Evolutionary conservation across 1,140 invertebrate genomes (phyloP).

Genomic region (Temnothorax curvispinosus): DNA sequence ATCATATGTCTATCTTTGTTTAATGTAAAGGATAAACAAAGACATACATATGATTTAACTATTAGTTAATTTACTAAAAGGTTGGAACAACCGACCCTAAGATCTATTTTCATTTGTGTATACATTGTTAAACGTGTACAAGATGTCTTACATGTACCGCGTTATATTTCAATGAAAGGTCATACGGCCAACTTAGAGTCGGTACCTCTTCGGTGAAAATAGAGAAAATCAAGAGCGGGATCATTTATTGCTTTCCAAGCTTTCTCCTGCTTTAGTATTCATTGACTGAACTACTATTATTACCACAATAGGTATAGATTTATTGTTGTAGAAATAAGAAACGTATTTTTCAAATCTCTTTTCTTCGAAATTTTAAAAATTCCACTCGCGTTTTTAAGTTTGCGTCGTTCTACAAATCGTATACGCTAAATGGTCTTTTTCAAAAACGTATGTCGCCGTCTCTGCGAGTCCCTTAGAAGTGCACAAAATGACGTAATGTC

Average conservation of each 20-base stretch:
- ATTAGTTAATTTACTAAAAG: too few species aligned
- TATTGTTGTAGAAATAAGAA: not conserved
- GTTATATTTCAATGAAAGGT: slow-evolving; percentile 18
- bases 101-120: not conserved
- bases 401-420: not conserved
- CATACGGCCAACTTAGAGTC: not conserved
- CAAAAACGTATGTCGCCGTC: not conserved
- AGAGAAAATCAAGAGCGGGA: not conserved
- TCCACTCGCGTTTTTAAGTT: not conserved
- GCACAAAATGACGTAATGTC: slow-evolving; percentile 36
- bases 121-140: not conserved
- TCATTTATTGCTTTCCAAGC: not conserved
- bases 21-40: too few species aligned
- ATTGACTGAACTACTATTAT: not conserved
- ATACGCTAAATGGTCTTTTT: not conserved
- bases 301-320: not conserved
- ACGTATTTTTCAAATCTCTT: not conserved
- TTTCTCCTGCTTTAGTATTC: not conserved
- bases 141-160: not conserved
- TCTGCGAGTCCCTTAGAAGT: slow-evolving; percentile 8
- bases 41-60: too few species aligned
- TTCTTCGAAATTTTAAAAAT: not conserved
- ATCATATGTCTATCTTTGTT: too few species aligned
- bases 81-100: too few species aligned
- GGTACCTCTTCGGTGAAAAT: not conserved